phyloP scores from a whole-genome alignment of 2,113 vertebrate species.

The Alces alces region DNA sequence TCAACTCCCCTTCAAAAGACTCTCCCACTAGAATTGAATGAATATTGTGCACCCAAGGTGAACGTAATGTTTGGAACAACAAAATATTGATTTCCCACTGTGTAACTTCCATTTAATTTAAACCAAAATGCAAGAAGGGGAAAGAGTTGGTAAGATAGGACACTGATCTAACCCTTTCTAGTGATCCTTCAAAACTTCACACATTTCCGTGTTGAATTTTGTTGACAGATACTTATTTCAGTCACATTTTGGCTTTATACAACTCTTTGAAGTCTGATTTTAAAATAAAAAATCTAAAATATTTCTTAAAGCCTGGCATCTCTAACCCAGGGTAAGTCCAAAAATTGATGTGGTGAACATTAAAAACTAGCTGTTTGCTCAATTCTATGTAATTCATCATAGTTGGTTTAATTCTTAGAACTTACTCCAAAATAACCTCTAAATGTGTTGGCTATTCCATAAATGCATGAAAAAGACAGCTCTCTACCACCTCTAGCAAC shows the following conservation, averaged over 20 bases:
- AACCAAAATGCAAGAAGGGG: constrained; percentile 51
- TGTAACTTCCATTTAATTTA: constrained; percentile 64
- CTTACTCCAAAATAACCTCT: constrained; percentile 57
- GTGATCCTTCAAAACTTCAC: constrained; percentile 56
- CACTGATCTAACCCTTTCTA: not conserved
- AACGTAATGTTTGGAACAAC: constrained; percentile 40
- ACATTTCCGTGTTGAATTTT: constrained; percentile 39
- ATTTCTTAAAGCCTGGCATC: not conserved
- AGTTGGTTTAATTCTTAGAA: constrained; percentile 71
- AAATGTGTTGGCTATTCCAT: constrained; percentile 34
- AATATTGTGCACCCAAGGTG: constrained; percentile 25
- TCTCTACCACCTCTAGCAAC: constrained; percentile 46
- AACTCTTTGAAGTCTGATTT: constrained; percentile 37
- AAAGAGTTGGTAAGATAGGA: not conserved
- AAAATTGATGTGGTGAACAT: constrained; percentile 6
- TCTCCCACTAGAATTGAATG: constrained; percentile 54
- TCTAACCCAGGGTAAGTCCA: constrained; percentile 5
- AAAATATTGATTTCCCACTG: constrained; percentile 59
- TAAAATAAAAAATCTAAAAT: constrained; percentile 12
- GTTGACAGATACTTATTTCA: constrained; percentile 66
- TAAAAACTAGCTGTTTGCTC: constrained; percentile 45
- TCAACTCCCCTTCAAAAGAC: constrained; percentile 41
- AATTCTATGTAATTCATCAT: constrained; percentile 56
- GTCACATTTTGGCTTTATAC: constrained; percentile 41
- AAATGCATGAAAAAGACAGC: not conserved